Percentiles rank a stretch among this genome's conserved stretches.
Evolutionary conservation across 1,140 invertebrate genomes (phyloP).

Genomic region (Trinorchestia longiramus): DNA sequence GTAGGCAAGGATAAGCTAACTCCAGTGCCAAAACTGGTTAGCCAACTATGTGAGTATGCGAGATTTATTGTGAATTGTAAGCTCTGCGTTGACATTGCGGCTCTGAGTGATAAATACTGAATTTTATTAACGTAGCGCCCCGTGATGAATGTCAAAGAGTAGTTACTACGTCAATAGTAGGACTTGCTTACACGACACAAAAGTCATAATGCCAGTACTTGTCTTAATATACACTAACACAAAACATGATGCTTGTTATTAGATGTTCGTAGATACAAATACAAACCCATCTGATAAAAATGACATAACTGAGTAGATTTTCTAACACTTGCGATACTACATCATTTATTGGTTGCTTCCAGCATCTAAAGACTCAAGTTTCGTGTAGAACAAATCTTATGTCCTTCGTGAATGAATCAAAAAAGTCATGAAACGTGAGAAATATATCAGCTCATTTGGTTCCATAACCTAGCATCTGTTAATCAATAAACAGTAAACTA

Average conservation of each 20-base stretch:
- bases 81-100: background rate
- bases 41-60: background rate
- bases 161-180: background rate
- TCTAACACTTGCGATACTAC: background rate
- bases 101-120: background rate
- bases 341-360: background rate
- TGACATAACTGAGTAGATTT: background rate
- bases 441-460: too few species aligned
- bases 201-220: too few species aligned
- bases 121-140: background rate
- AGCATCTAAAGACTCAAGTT: background rate
- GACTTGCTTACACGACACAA: too few species aligned
- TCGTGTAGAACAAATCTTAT: background rate
- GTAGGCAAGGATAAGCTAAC: background rate
- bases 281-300: too few species aligned
- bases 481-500: too few species aligned
- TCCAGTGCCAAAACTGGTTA: background rate
- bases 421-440: background rate
- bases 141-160: background rate
- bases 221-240: too few species aligned
- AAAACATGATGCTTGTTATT: too few species aligned
- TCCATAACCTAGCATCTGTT: too few species aligned
- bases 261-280: too few species aligned
- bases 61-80: background rate
- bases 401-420: background rate